Base-by-base conservation (phyloP, 2,113 vertebrate genomes). In the Amblyopsis rosae region DNA sequence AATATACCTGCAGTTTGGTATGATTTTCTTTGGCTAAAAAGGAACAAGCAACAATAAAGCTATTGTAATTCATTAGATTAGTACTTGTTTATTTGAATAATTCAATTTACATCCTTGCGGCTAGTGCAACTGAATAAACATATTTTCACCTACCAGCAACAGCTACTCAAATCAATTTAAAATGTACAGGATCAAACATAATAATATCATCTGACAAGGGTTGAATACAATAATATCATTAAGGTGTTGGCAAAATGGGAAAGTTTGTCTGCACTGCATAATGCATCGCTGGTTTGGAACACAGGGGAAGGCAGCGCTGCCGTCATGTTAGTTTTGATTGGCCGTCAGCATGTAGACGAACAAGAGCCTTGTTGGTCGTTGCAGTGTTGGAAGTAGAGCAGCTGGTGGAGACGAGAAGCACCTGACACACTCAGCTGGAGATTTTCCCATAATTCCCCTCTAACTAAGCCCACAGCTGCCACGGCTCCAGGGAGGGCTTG, bases 381-480 rank as follows among this genome's bases (percentile, higher is more conserved):
- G 12, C 75, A 67, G 70, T 32, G 73, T 70, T 68, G 76, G 60
- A 66, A 76, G 56, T 66, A 58, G 71, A 26, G 65, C 77, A 89
- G 76, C 82, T 84, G 81, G 71, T 70, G 16, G 60, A 82, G 64
- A 59, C 66, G 67, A 67, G 60, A 57, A 58, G 67, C 73, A 81
- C 82, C 81, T 86, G 84, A 86, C 79, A 79, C 59, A 51, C 78
- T 81, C 73, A 80, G 80, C 76, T 76, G 79, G 79, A 82, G 72
- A 72, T 75, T 68, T 51, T 51, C 60, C 49, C 71, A 59, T 59
- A 12, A 45, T 33, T 63, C 55, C 62, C 15, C 12, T 46, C 46
- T 53, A 32, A 72, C 67, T 26, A 67, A 46, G 76, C 63, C 67
- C 67, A 62, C 71, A 83, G 72, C 73, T 75, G 59, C 59, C 15